Conservation (phyloP, 2,113 vertebrate genomes). For the Leiothrix lutea region DNA sequence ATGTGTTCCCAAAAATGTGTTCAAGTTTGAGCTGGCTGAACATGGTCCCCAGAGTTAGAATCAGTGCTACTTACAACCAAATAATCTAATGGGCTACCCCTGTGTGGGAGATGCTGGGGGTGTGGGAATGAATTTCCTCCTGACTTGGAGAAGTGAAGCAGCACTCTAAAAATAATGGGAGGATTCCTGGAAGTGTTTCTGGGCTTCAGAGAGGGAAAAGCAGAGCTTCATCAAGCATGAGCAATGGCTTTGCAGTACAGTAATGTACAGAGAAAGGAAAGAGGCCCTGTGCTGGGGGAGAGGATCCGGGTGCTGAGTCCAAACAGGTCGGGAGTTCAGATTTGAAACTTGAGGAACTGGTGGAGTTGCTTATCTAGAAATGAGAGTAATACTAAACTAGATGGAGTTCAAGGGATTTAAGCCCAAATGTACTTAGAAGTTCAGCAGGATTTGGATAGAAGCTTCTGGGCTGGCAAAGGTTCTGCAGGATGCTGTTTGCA, state of each 20-base stretch:
- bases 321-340: not conserved
- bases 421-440: not conserved
- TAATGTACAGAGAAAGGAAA: not conserved
- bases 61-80: not conserved
- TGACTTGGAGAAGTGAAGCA: not conserved
- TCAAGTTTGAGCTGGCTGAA: not conserved
- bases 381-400: not conserved
- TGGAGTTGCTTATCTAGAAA: not conserved
- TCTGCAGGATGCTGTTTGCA: not conserved
- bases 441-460: not conserved
- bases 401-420: not conserved
- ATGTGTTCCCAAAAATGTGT: not conserved
- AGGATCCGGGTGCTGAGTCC: not conserved
- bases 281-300: rapidly evolving
- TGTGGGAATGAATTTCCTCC: not conserved
- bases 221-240: not conserved
- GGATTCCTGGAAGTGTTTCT: not conserved
- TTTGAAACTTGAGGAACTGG: not conserved
- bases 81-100: not conserved
- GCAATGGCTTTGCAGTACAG: rapidly evolving
- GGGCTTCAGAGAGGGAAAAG: not conserved
- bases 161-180: not conserved
- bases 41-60: not conserved
- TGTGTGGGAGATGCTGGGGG: not conserved
- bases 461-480: not conserved